Base-by-base conservation (phyloP, 2,797 vertebrate genomes). In the Enteromius fasciolatus region DNA sequence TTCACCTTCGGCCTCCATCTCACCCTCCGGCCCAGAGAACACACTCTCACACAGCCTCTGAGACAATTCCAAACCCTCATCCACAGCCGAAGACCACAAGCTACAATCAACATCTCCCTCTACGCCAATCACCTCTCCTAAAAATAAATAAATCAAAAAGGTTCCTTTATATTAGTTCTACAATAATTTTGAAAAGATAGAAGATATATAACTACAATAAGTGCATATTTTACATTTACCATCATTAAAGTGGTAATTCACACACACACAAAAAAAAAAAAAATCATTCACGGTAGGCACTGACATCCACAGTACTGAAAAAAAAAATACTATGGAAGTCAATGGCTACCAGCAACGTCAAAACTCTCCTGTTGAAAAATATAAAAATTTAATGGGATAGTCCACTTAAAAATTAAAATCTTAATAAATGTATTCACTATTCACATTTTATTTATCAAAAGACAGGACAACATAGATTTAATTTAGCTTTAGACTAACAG, bases 21-120 rank as follows among this genome's bases (percentile, higher is more conserved):
- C 92, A 67, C 86, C 76, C 7, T 94, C 97, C 0, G 96, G 94
- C 82, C 95, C 95, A 57, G 90, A 82, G 67, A 99, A 94, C 86
- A 97, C 86, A 85, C 97, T 99, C 89, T 99, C 98, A 80, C 96
- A 96, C 31, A 99, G 91, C 54, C 94, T 89, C 8, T 99, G 96
- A 70, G 97, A 98, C 78, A 99, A 82, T 64, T 99, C 98, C 46
- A 94, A 87, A 5, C 93, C 93, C 41, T 96, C 95, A 0, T 93
- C 93, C 0, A 90, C 82, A 80, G 83, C 66, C 0, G 89, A 87
- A 54, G 93, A 94, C 61, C 92, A 87, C 33, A 90, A 57, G 48
- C 89, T 94, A 78, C 87, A 67, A 72, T 95, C 92, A 23, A 87
- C 46, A 2, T 92, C 81, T 0, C 85, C 82, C 8, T 92, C 92